Percentiles rank a stretch among this genome's conserved stretches.
These are phyloP conservation scores for Agonopterix subpropinquella DNA, from an alignment of 2,888 invertebrate species.

Conservation along the genomic window DNA sequence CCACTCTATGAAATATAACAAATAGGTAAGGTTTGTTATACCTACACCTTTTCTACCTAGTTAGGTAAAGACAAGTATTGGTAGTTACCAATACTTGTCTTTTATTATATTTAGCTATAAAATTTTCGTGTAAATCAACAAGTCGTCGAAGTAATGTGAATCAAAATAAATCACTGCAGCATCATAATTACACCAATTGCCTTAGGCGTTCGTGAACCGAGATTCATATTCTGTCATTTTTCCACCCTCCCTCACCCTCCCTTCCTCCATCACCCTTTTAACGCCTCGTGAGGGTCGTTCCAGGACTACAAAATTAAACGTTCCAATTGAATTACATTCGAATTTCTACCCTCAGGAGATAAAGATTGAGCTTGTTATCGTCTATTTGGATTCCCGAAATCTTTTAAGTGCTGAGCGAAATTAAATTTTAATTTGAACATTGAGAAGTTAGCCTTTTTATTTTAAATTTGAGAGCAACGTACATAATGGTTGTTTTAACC, in stretches of 20 bases:
- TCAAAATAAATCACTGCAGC: conserved; percentile 44
- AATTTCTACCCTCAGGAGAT: conserved; percentile 40
- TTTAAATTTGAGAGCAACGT: too few species aligned
- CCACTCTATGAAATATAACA: too few species aligned
- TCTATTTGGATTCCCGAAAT: conserved; percentile 18
- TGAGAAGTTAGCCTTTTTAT: not conserved
- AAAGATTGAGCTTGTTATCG: conserved; percentile 38
- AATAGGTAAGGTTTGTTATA: too few species aligned
- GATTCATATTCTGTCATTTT: conserved; percentile 22
- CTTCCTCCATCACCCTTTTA: conserved; percentile 49
- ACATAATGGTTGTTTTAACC: too few species aligned
- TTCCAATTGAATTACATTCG: conserved; percentile 47
- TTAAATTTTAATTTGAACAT: conserved; percentile 3
- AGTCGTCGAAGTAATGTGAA: too few species aligned
- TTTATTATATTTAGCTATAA: too few species aligned
- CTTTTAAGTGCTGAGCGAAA: conserved; percentile 22
- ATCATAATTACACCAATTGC: conserved; percentile 45
- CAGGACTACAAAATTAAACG: conserved; percentile 51
- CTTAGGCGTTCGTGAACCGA: conserved; percentile 9
- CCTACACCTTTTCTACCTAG: too few species aligned
- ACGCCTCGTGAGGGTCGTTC: conserved; percentile 47
- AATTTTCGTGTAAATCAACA: too few species aligned
- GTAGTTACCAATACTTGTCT: too few species aligned
- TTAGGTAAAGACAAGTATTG: too few species aligned
- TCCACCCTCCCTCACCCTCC: conserved; percentile 46